Evolutionary conservation across 2,113 vertebrate genomes (phyloP).

Genomic region (Gnathonemus longibarbis): DNA sequence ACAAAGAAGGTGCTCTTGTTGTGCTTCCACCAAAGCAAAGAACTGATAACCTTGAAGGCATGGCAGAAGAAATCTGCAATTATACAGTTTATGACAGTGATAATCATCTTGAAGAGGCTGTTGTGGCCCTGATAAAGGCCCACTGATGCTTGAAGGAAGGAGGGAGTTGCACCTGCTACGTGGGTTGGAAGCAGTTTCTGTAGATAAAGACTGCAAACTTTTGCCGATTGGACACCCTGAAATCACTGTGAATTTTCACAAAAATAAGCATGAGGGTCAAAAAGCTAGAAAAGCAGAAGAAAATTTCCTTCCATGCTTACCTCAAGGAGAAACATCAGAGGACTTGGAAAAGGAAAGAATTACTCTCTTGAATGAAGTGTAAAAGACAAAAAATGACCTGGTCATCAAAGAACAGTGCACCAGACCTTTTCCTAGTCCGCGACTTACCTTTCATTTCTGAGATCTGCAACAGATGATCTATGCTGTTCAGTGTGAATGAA

Average conservation of each 20-base stretch:
- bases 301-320: background rate
- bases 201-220: background rate
- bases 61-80: background rate
- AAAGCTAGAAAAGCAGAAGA: background rate
- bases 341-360: no score
- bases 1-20: background rate
- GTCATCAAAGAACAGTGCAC: no score
- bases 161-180: background rate
- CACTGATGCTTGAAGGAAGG: background rate
- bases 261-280: background rate
- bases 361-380: no score
- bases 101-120: background rate
- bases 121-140: background rate
- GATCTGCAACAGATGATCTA: no score
- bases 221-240: background rate
- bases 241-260: background rate
- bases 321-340: background rate
- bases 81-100: background rate
- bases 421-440: no score
- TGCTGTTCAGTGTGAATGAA: no score
- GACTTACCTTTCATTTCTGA: no score
- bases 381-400: no score
- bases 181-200: background rate
- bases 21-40: background rate
- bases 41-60: background rate